Evolutionary conservation across 2,113 vertebrate genomes (phyloP).

Genomic region (Cyphomyrus discorhynchus): DNA sequence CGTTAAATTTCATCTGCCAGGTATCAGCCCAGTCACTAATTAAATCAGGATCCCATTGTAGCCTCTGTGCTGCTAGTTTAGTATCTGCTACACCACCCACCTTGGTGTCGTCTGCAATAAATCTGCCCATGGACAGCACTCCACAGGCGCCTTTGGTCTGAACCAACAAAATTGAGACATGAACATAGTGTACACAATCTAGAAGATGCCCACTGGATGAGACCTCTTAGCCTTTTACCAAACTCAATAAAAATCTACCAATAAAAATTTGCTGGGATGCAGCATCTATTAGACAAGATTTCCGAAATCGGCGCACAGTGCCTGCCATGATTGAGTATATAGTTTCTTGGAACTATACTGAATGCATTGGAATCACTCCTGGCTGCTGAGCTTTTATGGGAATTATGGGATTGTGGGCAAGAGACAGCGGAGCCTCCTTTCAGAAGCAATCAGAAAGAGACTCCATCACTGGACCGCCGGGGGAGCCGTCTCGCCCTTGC

Average conservation of each 20-base stretch:
- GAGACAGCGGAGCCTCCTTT: neutral
- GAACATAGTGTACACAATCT: neutral
- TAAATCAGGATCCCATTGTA: too few species aligned
- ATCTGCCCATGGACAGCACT: neutral
- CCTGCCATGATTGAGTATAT: neutral
- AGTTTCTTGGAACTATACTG: neutral
- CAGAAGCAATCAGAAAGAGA: constrained; percentile 24
- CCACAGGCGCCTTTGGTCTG: neutral
- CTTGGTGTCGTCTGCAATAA: neutral
- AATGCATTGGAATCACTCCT: neutral
- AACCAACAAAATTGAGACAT: neutral
- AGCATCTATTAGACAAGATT: neutral
- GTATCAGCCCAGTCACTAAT: too few species aligned
- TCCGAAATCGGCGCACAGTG: neutral
- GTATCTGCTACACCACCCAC: too few species aligned
- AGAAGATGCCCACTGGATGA: neutral
- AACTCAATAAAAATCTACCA: neutral
- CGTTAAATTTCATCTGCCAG: too few species aligned
- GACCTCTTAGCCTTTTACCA: neutral
- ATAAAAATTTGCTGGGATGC: neutral
- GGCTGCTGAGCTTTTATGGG: constrained; percentile 11
- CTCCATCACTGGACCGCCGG: neutral
- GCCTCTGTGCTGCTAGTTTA: too few species aligned
- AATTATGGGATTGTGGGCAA: neutral
- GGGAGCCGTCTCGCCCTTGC: neutral